Conservation (phyloP, 1,140 invertebrate species). For the Lineus longissimus region DNA sequence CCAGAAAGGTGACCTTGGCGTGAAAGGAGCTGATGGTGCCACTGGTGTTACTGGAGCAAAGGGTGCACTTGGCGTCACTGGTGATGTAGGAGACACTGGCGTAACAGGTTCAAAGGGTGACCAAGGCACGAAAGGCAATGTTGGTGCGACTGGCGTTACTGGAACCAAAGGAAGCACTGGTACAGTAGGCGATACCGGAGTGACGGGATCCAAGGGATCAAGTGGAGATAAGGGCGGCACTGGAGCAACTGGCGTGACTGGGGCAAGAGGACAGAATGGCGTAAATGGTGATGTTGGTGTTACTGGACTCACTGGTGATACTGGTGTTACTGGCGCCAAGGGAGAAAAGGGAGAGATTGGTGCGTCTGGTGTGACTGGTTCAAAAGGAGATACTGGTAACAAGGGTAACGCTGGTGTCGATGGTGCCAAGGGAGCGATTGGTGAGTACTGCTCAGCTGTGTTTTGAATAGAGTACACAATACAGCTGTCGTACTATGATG, state of each 20-base stretch:
- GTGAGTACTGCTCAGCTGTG: too few relatives aligned
- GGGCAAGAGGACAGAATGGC: neutral
- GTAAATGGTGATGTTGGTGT: neutral
- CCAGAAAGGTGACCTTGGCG: too few relatives aligned
- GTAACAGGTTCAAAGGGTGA: neutral
- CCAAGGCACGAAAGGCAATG: neutral
- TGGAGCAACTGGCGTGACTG: conserved; percentile 10
- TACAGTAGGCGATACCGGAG: neutral
- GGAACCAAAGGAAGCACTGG: neutral
- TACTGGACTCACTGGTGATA: neutral
- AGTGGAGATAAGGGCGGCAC: neutral
- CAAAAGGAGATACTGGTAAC: neutral
- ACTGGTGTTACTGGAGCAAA: too few relatives aligned
- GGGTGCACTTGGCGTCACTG: conserved; percentile 6
- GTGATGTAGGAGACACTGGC: conserved; percentile 3
- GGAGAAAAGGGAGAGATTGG: neutral
- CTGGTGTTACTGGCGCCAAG: neutral
- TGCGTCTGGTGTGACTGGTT: neutral
- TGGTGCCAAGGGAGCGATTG: too few relatives aligned
- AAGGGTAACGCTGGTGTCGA: too few relatives aligned
- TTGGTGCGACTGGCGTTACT: neutral
- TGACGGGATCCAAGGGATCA: neutral
- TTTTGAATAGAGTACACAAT: too few relatives aligned
- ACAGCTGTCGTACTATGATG: too few relatives aligned
- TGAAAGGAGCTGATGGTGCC: neutral